Conservation (phyloP, 2,888 invertebrate genomes). For the Portevinia maculata region DNA sequence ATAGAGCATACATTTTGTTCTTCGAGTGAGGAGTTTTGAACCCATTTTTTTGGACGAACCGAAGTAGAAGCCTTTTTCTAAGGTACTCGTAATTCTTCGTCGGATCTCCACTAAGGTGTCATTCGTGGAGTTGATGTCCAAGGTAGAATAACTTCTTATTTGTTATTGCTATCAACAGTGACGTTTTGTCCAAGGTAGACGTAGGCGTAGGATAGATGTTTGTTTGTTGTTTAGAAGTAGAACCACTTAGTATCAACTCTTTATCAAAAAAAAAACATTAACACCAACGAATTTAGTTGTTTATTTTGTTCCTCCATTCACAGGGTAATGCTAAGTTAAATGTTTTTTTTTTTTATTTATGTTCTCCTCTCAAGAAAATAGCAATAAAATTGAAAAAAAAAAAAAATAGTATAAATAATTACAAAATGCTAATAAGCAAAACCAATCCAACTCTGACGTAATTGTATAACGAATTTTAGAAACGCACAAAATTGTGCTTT, state of each 20-base stretch:
- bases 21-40: too few species aligned
- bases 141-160: too few species aligned
- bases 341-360: constrained; percentile 6
- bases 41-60: too few species aligned
- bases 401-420: constrained; percentile 27
- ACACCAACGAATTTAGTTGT: constrained; percentile 46
- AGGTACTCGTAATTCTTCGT: too few species aligned
- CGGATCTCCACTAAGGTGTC: too few species aligned
- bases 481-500: background rate
- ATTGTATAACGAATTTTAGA: constrained; percentile 23
- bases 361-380: background rate
- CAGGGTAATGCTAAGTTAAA: constrained; percentile 35
- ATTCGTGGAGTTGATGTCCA: too few species aligned
- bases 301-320: constrained; percentile 55
- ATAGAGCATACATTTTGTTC: too few species aligned
- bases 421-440: constrained; percentile 32
- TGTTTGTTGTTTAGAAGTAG: too few species aligned
- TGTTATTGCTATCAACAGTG: too few species aligned
- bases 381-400: background rate
- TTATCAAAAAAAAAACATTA: constrained; percentile 23
- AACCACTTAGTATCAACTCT: constrained; percentile 19
- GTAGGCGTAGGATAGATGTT: too few species aligned
- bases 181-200: too few species aligned
- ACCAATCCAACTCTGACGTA: constrained; percentile 12
- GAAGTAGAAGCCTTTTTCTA: too few species aligned